phyloP scores from a whole-genome alignment of 2,888 invertebrate species.

The Dryobota labecula region DNA sequence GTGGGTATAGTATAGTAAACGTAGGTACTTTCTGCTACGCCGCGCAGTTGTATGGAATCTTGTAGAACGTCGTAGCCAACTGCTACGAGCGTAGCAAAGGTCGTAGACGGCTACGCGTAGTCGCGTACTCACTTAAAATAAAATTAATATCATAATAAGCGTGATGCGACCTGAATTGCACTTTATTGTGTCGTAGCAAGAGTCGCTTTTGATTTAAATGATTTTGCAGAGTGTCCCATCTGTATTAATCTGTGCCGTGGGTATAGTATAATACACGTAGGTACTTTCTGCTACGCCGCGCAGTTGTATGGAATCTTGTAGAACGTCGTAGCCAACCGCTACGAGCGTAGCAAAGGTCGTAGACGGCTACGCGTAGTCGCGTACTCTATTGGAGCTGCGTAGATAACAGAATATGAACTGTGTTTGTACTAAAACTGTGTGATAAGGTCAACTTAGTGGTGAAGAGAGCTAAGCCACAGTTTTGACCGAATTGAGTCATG shows the following conservation, averaged over 20 bases:
- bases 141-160: too few relatives aligned
- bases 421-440: not conserved
- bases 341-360: conserved; percentile 51
- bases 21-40: not conserved
- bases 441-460: too few relatives aligned
- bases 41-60: conserved; percentile 30
- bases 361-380: conserved; percentile 23
- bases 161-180: too few relatives aligned
- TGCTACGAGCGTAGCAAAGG: conserved; percentile 49
- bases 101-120: conserved; percentile 34
- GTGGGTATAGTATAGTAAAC: conserved; percentile 1
- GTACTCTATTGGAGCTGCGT: not conserved
- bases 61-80: conserved; percentile 29
- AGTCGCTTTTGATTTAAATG: too few relatives aligned
- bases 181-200: too few relatives aligned
- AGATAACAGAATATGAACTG: not conserved
- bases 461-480: too few relatives aligned
- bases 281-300: not conserved
- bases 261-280: not conserved
- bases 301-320: conserved; percentile 35
- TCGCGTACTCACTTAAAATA: too few relatives aligned
- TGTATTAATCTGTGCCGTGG: too few relatives aligned
- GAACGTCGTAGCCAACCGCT: conserved; percentile 31
- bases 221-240: too few relatives aligned
- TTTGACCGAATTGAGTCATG: too few relatives aligned